Base-by-base conservation (phyloP, 2,888 invertebrate genomes). In the Microctonus hyperodae region DNA sequence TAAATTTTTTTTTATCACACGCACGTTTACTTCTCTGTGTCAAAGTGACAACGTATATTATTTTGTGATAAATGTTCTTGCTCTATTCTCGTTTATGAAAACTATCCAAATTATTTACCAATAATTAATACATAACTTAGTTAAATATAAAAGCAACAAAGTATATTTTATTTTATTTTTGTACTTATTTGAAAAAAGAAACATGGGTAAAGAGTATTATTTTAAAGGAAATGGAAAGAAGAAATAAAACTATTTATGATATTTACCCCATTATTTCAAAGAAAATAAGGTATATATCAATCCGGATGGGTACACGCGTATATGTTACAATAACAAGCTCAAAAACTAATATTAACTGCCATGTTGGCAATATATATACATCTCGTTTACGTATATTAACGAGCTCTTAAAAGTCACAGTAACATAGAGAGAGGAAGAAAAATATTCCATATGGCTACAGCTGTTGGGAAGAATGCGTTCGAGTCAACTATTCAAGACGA, bases 321-420 rank as follows among this genome's bases (percentile, higher is more conserved):
- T 56, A 75, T 75, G 78, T 81, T 80, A 80, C 77, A 81, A 82
- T 79, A 82, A 82, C 81, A 82, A 79, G 78, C 79, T 78, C 76
- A 7, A 73, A 80, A 80, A 81, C 81, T 82, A 82, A 82, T 82
- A 82, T 82, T 82, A 82, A 82, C 82, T 81, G 77, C 31, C 76
- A 78, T 75, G 81, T 79, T 81, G 81, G 82, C 82, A 81, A 82
- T 81, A 82, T 80, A 76, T 78, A 76, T 44, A 55, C 50, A 25
- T n/a, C 25, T 11, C 16, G 22, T 23, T 44, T 48, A 75, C 77
- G 79, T 79, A 79, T 78, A 81, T 82, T 81, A 82, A 82, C 81
- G 80, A 82, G 80, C 82, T 80, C 80, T 81, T 80, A 80, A 78
- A 70, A 81, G 76, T 76, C 78, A 76, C 79, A 80, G 13, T 4